Evolutionary conservation across 2,888 invertebrate species (phyloP).

Genomic region (Tenthredo mesomela): DNA sequence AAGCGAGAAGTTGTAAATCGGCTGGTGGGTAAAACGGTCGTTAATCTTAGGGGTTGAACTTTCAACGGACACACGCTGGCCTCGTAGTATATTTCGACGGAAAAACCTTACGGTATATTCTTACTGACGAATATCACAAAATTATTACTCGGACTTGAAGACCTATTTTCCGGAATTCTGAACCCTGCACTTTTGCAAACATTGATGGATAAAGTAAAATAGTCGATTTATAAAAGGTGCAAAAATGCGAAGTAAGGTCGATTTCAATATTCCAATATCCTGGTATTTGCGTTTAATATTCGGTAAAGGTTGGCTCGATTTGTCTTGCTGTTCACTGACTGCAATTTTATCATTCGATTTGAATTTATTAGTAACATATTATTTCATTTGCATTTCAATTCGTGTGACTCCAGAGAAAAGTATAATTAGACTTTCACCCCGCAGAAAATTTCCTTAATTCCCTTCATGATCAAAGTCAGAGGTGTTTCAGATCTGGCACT

Average conservation of each 20-base stretch:
- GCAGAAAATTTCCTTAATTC: neutral
- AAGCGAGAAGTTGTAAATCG: constrained; percentile 3
- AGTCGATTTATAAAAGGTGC: neutral
- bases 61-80: constrained; percentile 1
- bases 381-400: constrained; percentile 33
- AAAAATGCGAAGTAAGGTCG: neutral
- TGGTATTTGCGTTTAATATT: constrained; percentile 35
- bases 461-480: neutral
- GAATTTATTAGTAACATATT: neutral
- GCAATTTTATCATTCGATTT: constrained; percentile 30
- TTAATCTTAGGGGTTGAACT: constrained; percentile 1
- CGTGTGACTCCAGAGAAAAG: neutral
- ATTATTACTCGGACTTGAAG: neutral
- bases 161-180: neutral
- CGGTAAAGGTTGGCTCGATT: neutral
- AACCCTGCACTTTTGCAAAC: neutral
- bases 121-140: neutral
- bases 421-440: neutral
- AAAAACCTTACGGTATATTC: neutral
- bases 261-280: constrained; percentile 9
- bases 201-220: neutral
- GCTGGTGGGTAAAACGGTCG: neutral
- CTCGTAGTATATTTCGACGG: neutral
- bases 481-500: neutral
- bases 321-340: constrained; percentile 31